These are phyloP conservation scores for Hylomyscus alleni DNA, from an alignment of 2,797 vertebrate species.

Conservation along the genomic window DNA sequence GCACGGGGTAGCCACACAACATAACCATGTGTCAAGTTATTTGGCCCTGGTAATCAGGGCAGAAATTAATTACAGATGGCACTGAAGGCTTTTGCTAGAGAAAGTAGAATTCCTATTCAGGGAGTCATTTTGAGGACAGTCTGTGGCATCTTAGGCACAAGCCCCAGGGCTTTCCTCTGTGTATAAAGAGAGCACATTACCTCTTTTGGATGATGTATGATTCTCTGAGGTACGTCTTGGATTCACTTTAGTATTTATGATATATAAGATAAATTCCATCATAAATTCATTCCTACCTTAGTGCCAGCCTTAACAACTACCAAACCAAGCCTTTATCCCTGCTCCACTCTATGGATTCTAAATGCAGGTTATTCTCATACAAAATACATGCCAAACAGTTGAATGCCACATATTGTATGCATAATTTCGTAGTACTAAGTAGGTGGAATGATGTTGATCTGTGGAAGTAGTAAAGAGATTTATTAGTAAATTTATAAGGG, in stretches of 20 bases:
- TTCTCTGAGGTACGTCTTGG: background rate
- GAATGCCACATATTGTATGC: background rate
- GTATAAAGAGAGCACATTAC: background rate
- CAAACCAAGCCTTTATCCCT: background rate
- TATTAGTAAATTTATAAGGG: background rate
- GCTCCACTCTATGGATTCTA: background rate
- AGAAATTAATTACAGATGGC: background rate
- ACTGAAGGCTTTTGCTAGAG: background rate
- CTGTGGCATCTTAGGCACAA: background rate
- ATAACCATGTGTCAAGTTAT: too few species aligned
- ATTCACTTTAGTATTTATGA: background rate
- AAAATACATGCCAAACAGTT: background rate
- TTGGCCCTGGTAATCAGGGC: background rate
- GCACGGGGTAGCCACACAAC: background rate
- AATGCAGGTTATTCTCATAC: background rate
- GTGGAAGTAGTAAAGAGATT: background rate
- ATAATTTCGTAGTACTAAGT: background rate
- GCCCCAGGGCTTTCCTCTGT: background rate
- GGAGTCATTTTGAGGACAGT: background rate
- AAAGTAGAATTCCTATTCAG: background rate
- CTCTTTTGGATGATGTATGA: background rate
- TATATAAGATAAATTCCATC: background rate
- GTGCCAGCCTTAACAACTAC: background rate
- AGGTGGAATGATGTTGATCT: background rate
- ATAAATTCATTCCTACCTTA: background rate